These are phyloP conservation scores for Chironomus striatipennis DNA, from an alignment of 1,140 invertebrate species.

Conservation along the genomic window DNA sequence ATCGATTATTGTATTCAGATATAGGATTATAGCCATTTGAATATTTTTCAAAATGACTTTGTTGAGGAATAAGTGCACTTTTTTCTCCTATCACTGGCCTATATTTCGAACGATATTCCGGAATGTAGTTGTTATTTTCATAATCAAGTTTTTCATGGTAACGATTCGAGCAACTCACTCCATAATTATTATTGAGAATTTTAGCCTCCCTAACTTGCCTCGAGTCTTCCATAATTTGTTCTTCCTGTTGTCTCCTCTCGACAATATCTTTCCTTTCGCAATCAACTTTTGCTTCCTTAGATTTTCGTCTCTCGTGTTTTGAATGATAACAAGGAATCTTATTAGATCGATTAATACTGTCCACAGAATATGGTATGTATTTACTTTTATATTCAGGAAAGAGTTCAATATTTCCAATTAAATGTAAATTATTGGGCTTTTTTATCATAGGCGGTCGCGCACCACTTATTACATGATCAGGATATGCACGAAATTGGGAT, in stretches of 20 bases:
- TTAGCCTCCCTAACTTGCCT: not conserved
- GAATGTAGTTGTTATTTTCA: not conserved
- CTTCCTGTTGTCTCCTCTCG: not conserved
- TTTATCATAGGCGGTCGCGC: conserved; percentile 18
- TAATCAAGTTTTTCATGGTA: not conserved
- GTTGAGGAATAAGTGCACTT: not conserved
- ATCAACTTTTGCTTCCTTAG: not conserved
- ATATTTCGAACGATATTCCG: not conserved
- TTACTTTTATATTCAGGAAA: not conserved
- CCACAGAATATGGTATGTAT: not conserved
- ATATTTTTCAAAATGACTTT: not conserved
- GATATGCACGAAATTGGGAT: not conserved
- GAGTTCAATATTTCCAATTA: not conserved
- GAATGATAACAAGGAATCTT: not conserved
- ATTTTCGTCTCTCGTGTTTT: not conserved
- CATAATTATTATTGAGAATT: not conserved
- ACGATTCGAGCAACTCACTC: not conserved
- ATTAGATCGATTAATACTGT: not conserved
- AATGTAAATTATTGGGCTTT: not conserved
- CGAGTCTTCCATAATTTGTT: not conserved
- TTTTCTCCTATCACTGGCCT: not conserved
- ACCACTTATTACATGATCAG: not conserved
- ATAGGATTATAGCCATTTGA: not conserved
- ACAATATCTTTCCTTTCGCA: not conserved
- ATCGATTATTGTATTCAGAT: conserved; percentile 18